Base-by-base conservation (phyloP, 2,113 vertebrate genomes). In the Cardinalis cardinalis region DNA sequence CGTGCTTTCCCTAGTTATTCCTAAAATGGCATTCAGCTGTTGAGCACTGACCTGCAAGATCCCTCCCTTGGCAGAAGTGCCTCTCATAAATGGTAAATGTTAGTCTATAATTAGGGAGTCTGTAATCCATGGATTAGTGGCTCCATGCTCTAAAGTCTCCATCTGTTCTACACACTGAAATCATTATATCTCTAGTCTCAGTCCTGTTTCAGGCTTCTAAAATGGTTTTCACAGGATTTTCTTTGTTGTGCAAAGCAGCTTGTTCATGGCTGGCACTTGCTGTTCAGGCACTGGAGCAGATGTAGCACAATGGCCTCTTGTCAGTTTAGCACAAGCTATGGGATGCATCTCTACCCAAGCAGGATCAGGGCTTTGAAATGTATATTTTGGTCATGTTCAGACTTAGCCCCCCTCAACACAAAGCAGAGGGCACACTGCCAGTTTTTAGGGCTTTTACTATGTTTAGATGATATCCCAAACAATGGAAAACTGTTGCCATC, bases 81-180 rank as follows among this genome's bases (percentile, higher is more conserved):
- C 41, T 74, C 84, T 82, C 85, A 61, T 82, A 91, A 91, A 84
- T 69, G 74, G 61, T 56, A 69, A 84, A 76, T 80, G 86, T 76
- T 31, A 52, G 71, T 44, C 79, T 73, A 0, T 80, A 88, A 95
- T 91, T 83, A 94, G 69, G 69, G 86, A 92, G 64, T 77, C 95
- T 56, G 68, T 95, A 96, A 96, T 95, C 95, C 90, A 44, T 20
- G 90, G 95, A 94, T 96, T 84, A 95, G 88, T 52, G 84, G 38
- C 86, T 88, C 60, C n/a, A 5, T 59, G 36, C 43, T 89, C 60
- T 66, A 7, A 83, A 93, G 72, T 65, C 94, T 86, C 95, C 95
- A 96, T 95, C 94, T 96, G 95, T 84, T 90, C 83, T 48, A 53
- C 83, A 86, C 69, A 66, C 69, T 92, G 92, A 90, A 92, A 86